These are phyloP conservation scores for Phoebastria nigripes DNA, from an alignment of 2,797 vertebrate genomes.

Conservation along the genomic window DNA sequence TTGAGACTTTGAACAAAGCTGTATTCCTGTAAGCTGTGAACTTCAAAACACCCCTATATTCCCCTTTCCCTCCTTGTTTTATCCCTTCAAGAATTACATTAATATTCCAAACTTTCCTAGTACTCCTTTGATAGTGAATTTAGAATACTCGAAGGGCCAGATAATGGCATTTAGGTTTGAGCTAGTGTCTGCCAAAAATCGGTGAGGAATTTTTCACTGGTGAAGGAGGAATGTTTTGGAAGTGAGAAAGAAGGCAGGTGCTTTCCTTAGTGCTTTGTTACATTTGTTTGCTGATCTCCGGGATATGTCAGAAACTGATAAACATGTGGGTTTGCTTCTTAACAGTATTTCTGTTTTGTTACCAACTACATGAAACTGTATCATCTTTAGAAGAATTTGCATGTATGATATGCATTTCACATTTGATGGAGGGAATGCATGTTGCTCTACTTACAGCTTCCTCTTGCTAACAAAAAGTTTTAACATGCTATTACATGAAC, in stretches of 20 bases:
- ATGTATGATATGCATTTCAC: not conserved
- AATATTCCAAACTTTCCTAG: not conserved
- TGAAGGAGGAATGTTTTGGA: not conserved
- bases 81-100: not conserved
- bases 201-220: not conserved
- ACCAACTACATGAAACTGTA: not conserved
- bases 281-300: not conserved
- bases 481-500: not conserved
- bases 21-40: not conserved
- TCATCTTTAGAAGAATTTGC: not conserved
- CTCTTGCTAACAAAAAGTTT: not conserved
- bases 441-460: not conserved
- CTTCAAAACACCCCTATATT: not conserved
- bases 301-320: not conserved
- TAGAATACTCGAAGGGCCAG: not conserved
- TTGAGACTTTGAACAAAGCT: not conserved
- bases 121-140: not conserved
- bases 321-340: rapidly evolving
- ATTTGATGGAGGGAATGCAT: not conserved
- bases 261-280: not conserved
- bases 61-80: not conserved
- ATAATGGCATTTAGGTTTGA: not conserved
- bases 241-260: not conserved
- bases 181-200: not conserved
- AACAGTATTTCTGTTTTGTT: not conserved